Evolutionary conservation across 2,113 vertebrate genomes (phyloP).

Genomic region (Mobula birostris): DNA sequence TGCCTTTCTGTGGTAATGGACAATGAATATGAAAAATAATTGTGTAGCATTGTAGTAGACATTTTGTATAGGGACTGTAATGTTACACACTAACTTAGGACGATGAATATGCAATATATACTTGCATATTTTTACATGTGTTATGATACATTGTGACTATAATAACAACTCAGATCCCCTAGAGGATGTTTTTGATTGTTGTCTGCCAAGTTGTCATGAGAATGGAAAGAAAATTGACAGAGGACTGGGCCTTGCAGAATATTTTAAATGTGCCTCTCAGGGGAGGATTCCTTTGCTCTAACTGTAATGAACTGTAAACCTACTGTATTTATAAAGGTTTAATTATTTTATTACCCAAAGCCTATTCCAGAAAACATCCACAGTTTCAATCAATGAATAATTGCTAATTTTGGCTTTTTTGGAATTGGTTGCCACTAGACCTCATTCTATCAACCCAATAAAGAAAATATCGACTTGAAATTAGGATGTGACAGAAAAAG

Average conservation of each 20-base stretch:
- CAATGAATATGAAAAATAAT: slow-evolving; percentile 3
- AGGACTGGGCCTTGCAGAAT: neutral
- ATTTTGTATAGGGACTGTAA: neutral
- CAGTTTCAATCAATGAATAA: neutral
- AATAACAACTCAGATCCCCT: neutral
- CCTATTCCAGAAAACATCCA: neutral
- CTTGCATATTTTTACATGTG: neutral
- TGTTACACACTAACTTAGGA: neutral
- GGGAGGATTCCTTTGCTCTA: neutral
- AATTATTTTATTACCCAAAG: neutral
- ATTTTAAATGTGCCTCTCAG: neutral
- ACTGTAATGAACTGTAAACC: neutral
- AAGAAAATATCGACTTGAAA: neutral
- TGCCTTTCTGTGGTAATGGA: neutral
- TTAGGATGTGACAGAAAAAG: neutral
- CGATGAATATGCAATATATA: neutral
- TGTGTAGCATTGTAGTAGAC: neutral
- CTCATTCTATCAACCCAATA: neutral
- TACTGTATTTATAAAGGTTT: neutral
- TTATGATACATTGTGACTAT: neutral
- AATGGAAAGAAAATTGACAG: slow-evolving; percentile 20
- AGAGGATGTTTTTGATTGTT: neutral
- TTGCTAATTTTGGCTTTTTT: too few species aligned
- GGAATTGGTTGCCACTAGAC: neutral
- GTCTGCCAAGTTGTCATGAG: neutral